These are phyloP conservation scores for Poecilobothrus nobilitatus DNA, from an alignment of 2,888 invertebrate genomes.

Conservation along the genomic window DNA sequence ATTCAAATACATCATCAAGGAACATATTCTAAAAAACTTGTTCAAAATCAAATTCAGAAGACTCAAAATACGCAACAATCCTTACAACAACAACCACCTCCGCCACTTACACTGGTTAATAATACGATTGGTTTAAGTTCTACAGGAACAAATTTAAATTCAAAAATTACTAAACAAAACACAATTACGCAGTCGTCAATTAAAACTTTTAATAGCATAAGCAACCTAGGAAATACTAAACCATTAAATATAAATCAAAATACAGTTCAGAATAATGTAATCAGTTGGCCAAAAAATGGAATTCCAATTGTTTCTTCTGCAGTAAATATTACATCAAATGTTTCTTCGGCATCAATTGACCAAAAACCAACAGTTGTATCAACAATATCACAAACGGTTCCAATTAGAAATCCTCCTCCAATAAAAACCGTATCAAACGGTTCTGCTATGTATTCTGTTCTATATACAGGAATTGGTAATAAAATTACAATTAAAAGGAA, in stretches of 20 bases:
- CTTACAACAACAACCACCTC: conserved; percentile 10
- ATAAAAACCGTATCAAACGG: conserved; percentile 48
- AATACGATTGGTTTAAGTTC: neutral
- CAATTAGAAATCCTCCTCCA: conserved; percentile 32
- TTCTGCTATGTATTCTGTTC: conserved; percentile 63
- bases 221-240: neutral
- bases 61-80: conserved; percentile 10
- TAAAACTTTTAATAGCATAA: neutral
- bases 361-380: conserved; percentile 20
- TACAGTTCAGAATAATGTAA: conserved; percentile 15
- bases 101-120: conserved; percentile 12
- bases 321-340: conserved; percentile 15
- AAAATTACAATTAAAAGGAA: conserved; percentile 77
- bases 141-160: neutral
- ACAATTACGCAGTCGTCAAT: conserved; percentile 22
- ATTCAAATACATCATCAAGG: conserved; percentile 14
- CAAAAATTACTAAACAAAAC: conserved; percentile 21
- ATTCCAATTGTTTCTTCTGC: conserved; percentile 13
- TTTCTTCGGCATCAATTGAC: conserved; percentile 15
- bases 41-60: conserved; percentile 9
- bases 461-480: conserved; percentile 71
- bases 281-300: conserved; percentile 19
- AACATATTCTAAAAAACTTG: conserved; percentile 16
- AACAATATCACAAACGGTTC: conserved; percentile 20
- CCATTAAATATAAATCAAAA: conserved; percentile 12